These are phyloP conservation scores for Melanotaenia duboulayi DNA, from an alignment of 2,113 vertebrate species.

Conservation along the genomic window DNA sequence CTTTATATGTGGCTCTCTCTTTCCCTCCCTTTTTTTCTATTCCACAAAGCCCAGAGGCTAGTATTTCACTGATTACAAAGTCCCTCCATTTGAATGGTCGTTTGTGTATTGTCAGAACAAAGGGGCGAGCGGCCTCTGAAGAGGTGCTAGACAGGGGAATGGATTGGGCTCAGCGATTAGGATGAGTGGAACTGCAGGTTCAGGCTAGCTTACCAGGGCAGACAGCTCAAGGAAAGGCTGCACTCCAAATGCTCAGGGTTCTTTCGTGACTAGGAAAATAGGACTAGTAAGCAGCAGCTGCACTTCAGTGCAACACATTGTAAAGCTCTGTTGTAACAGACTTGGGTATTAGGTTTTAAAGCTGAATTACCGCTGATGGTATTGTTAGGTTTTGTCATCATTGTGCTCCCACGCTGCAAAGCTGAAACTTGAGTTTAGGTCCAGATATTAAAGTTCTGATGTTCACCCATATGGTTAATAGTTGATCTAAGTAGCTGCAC, in stretches of 20 bases:
- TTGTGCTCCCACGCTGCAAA: slow-evolving; percentile 9
- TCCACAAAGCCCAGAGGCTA: slow-evolving; percentile 83
- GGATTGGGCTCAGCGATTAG: slow-evolving; percentile 85
- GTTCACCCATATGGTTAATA: too few species aligned
- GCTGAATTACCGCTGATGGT: background rate
- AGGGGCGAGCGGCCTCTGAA: slow-evolving; percentile 83
- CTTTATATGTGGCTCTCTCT: slow-evolving; percentile 56
- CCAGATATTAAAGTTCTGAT: background rate
- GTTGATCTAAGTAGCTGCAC: too few species aligned
- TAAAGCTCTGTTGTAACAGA: slow-evolving; percentile 30
- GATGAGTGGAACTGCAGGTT: slow-evolving; percentile 83
- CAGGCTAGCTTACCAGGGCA: slow-evolving; percentile 74
- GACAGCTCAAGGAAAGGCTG: slow-evolving; percentile 62
- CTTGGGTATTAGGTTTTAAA: slow-evolving; percentile 4
- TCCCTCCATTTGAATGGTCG: slow-evolving; percentile 85
- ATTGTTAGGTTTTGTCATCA: background rate
- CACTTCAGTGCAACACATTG: slow-evolving; percentile 39
- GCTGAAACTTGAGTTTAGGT: background rate
- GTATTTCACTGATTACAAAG: slow-evolving; percentile 90
- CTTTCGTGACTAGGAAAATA: slow-evolving; percentile 52
- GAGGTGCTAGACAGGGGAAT: slow-evolving; percentile 88
- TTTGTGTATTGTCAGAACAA: slow-evolving; percentile 91
- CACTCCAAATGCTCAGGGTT: slow-evolving; percentile 52
- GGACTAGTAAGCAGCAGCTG: slow-evolving; percentile 41
- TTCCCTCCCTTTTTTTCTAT: slow-evolving; percentile 48